Evolutionary conservation across 2,113 vertebrate genomes (phyloP), one percentile per base, ranked within the genome.

Genomic region (Oryzias melastigma): DNA sequence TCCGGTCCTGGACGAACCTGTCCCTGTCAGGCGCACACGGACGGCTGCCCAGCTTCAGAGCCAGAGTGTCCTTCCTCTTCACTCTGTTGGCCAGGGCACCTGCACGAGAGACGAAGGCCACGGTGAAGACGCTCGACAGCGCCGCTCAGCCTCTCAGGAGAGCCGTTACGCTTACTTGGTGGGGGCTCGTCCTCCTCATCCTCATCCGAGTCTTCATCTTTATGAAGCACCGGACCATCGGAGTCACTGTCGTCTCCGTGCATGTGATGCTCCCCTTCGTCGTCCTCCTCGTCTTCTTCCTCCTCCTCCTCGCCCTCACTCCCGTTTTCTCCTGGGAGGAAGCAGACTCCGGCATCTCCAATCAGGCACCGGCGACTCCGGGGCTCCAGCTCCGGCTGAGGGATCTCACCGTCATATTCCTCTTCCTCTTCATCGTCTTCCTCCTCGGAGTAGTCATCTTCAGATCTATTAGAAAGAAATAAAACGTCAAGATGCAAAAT

Each of bases 41-140:
- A 4, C 86, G 78, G 64, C 71, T 92, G 88, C 92, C 95, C 81
- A 98, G 86, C 85, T 99, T 99, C 81, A 99, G 93, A 40, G 97
- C 97, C 7, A 99, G 80, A 0, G 97, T 98, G 82, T 99, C 97
- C 89, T 98, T 98, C 89, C 97, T 94, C 75, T 92, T 98, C 44
- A 99, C 97, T 77, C 91, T 95, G 89, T 92, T 98, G 69, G 97
- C 97, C 85, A 99, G 85, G 0, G 91, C 91, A 77, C 93, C 97
- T 99, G 78, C 51, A 63, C 8, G 52, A 62, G n/a, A 53, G 5
- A 46, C 5, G 20, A 2, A 6, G 25, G 73, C 42, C 52, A 29
- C 19, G 25, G 47, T 15, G 27, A 61, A 29, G 48, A 0, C 47
- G n/a, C 14, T 40, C 15, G n/a, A 61, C 20, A 58, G 47, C 16